Conservation (phyloP, 2,888 invertebrate genomes). For the Drosophila cracens region DNA sequence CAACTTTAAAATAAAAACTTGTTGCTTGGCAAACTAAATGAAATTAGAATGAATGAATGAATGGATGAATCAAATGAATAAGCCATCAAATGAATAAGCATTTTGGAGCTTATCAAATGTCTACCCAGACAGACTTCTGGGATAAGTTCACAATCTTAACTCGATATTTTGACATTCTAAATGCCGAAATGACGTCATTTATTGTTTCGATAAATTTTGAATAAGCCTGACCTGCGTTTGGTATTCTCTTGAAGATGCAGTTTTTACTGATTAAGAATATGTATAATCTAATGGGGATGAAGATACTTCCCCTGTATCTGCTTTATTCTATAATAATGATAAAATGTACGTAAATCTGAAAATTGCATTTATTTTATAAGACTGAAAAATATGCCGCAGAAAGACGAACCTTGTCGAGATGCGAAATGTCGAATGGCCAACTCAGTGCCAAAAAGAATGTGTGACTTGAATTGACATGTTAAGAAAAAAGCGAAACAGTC, state of each 20-base stretch:
- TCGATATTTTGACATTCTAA: neutral
- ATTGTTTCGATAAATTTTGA: too few species aligned
- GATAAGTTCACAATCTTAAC: neutral
- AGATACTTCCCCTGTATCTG: too few species aligned
- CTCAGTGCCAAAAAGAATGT: slow-evolving; percentile 46
- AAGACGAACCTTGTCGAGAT: slow-evolving; percentile 46
- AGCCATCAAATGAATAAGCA: too few species aligned
- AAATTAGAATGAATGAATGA: too few species aligned
- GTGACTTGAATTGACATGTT: slow-evolving; percentile 55
- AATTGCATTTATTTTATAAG: neutral
- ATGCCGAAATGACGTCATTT: neutral
- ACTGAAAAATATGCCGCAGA: slow-evolving; percentile 36
- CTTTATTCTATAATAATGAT: neutral
- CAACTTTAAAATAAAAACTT: neutral
- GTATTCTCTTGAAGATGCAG: rapidly evolving
- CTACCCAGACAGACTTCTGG: neutral
- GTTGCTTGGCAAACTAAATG: neutral
- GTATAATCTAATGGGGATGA: neutral
- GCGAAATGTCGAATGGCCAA: slow-evolving; percentile 56
- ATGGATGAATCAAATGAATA: too few species aligned
- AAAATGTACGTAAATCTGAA: neutral
- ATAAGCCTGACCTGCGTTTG: too few species aligned
- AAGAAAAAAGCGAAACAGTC: slow-evolving; percentile 1
- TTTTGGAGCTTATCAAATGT: neutral
- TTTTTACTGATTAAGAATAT: neutral